A percentile compares a stretch with the other conserved stretches of the same genome.
These are phyloP conservation scores for Drosophila aff. DNA, from an alignment of 1,140 invertebrate species.

Conservation along the genomic window DNA sequence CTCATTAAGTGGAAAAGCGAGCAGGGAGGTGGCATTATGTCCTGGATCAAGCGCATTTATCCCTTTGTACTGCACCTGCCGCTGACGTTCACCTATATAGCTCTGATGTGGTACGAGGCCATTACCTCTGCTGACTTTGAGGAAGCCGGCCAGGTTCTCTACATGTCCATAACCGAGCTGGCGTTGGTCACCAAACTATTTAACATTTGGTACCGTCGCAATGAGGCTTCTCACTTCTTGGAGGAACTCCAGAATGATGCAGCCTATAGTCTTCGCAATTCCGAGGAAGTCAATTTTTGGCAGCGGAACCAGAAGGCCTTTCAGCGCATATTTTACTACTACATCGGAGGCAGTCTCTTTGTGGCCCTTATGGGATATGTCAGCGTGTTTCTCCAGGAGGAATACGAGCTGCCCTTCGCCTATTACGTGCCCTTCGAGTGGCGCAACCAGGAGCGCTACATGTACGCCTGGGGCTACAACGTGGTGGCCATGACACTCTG, in stretches of 20 bases:
- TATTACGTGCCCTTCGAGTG: conserved; percentile 79
- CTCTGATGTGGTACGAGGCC: conserved; percentile 71
- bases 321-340: conserved; percentile 48
- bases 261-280: conserved; percentile 16
- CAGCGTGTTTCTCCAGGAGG: conserved; percentile 53
- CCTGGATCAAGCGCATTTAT: conserved; percentile 25
- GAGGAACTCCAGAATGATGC: conserved; percentile 33
- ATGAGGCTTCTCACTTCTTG: conserved; percentile 34
- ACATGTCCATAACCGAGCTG: conserved; percentile 71
- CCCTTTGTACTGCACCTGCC: conserved; percentile 62
- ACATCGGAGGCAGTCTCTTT: conserved; percentile 27
- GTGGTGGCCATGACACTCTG: conserved; percentile 68
- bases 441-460: conserved; percentile 49
- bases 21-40: background rate
- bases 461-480: conserved; percentile 71
- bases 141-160: conserved; percentile 60
- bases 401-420: conserved; percentile 66
- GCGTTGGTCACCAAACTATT: conserved; percentile 61
- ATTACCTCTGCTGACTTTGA: conserved; percentile 52
- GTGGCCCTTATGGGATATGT: conserved; percentile 46
- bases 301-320: conserved; percentile 44
- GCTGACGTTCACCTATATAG: conserved; percentile 60
- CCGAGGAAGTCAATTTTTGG: conserved; percentile 46
- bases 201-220: conserved; percentile 62
- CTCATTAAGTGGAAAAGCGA: conserved; percentile 47